Conservation (phyloP, 2,113 vertebrate genomes). For the Nerophis ophidion region DNA sequence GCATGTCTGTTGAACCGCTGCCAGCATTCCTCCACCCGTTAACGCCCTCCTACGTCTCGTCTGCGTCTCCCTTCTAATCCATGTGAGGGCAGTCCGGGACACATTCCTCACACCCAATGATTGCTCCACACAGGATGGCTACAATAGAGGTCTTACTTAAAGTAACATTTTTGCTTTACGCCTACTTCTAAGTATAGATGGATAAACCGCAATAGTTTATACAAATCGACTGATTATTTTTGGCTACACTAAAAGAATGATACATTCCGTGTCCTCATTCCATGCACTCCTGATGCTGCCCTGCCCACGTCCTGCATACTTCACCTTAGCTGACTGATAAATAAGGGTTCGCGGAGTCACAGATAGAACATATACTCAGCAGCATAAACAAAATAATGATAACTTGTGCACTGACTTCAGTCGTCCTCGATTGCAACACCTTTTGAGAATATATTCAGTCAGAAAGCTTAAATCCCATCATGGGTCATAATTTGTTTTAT, state of each 20-base stretch:
- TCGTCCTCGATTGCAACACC: slow-evolving; percentile 35
- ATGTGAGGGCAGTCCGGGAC: slow-evolving; percentile 48
- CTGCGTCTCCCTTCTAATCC: slow-evolving; percentile 32
- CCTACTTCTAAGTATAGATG: background rate
- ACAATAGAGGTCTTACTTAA: slow-evolving; percentile 46
- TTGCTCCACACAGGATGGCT: slow-evolving; percentile 36
- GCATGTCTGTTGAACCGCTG: slow-evolving; percentile 53
- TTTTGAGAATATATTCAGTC: slow-evolving; percentile 26
- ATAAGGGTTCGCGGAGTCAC: slow-evolving; percentile 29
- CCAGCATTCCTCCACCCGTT: slow-evolving; percentile 61
- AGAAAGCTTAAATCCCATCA: slow-evolving; percentile 33
- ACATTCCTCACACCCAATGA: slow-evolving; percentile 48
- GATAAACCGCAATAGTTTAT: background rate
- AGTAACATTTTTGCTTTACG: background rate
- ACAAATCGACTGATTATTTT: background rate
- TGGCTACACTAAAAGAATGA: background rate
- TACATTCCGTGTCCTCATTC: slow-evolving; percentile 19
- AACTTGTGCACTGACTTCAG: slow-evolving; percentile 43
- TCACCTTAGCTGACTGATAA: slow-evolving; percentile 41
- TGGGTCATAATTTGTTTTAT: slow-evolving; percentile 16
- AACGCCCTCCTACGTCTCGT: slow-evolving; percentile 27
- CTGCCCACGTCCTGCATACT: slow-evolving; percentile 34
- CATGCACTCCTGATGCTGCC: slow-evolving; percentile 3
- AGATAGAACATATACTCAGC: slow-evolving; percentile 19
- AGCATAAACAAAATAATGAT: slow-evolving; percentile 38